Conservation (phyloP, 2,113 vertebrate species). For the Ceyx cyanopectus region DNA sequence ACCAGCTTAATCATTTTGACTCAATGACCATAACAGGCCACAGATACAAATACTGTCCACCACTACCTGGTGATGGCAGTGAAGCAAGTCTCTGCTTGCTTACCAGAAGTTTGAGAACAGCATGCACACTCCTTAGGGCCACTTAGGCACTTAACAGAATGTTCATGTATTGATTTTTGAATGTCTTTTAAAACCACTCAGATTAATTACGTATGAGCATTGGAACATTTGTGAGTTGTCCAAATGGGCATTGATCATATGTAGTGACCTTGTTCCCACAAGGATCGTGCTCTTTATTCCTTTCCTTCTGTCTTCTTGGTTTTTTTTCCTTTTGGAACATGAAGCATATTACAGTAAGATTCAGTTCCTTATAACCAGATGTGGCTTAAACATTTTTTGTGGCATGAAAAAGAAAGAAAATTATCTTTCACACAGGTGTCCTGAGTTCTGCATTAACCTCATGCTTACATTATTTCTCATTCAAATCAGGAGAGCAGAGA, state of each 20-base stretch:
- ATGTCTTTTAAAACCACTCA: constrained; percentile 41
- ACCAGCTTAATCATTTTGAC: background rate
- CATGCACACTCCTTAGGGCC: background rate
- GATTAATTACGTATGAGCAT: constrained; percentile 14
- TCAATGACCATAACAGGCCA: background rate
- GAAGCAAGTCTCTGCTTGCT: constrained; percentile 10
- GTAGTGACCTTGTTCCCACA: background rate
- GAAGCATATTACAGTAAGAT: background rate
- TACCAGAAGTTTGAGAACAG: constrained; percentile 23
- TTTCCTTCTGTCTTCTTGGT: background rate
- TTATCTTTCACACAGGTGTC: background rate
- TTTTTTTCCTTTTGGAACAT: background rate
- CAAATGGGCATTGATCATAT: constrained; percentile 42
- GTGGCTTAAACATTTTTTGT: background rate
- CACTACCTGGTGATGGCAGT: background rate
- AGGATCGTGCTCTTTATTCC: background rate
- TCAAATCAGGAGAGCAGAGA: background rate
- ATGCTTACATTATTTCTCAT: background rate
- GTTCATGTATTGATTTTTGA: constrained; percentile 23
- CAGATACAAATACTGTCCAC: background rate
- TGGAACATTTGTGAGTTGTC: constrained; percentile 8
- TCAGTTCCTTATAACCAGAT: background rate
- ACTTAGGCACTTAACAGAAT: constrained; percentile 59
- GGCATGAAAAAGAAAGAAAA: background rate
- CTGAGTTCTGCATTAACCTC: background rate